Percentiles rank a stretch among this genome's conserved stretches.
Conservation (phyloP, 2,888 invertebrate species). For the Nowickia ferox region DNA sequence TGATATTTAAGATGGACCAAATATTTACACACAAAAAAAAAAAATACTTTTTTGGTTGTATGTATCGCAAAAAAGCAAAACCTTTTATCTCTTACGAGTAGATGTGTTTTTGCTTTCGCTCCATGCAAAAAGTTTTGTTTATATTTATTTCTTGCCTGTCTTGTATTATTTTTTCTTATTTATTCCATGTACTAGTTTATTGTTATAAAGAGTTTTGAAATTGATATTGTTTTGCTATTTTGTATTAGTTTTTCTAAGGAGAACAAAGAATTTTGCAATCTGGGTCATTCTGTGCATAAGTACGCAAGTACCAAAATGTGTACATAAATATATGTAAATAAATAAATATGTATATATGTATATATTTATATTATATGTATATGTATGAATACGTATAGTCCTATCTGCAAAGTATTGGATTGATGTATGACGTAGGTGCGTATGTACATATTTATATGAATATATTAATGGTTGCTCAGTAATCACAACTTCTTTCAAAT, state of each 20-base stretch:
- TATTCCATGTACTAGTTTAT: conserved; percentile 6
- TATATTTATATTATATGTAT: background rate
- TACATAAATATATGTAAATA: background rate
- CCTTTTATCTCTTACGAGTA: background rate
- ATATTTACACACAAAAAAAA: background rate
- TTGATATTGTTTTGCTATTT: conserved; percentile 35
- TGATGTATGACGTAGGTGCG: background rate
- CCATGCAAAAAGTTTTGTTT: background rate
- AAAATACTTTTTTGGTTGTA: background rate
- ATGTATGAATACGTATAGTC: background rate
- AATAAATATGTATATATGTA: too few relatives aligned
- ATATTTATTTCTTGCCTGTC: background rate
- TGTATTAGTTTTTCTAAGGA: conserved; percentile 33
- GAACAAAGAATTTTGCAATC: conserved; percentile 41
- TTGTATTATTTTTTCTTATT: background rate
- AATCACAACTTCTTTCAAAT: conserved; percentile 25
- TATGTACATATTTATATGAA: background rate
- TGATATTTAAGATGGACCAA: conserved; percentile 56
- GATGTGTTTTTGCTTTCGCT: background rate
- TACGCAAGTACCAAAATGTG: conserved; percentile 21
- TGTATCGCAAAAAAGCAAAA: background rate
- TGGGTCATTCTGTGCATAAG: conserved; percentile 32
- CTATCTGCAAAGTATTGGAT: background rate
- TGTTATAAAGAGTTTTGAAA: conserved; percentile 30
- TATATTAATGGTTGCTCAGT: conserved; percentile 38